Percentiles rank a stretch among this genome's conserved stretches.
Evolutionary conservation across 1,140 invertebrate genomes (phyloP).

Genomic region (Papilio polytes): DNA sequence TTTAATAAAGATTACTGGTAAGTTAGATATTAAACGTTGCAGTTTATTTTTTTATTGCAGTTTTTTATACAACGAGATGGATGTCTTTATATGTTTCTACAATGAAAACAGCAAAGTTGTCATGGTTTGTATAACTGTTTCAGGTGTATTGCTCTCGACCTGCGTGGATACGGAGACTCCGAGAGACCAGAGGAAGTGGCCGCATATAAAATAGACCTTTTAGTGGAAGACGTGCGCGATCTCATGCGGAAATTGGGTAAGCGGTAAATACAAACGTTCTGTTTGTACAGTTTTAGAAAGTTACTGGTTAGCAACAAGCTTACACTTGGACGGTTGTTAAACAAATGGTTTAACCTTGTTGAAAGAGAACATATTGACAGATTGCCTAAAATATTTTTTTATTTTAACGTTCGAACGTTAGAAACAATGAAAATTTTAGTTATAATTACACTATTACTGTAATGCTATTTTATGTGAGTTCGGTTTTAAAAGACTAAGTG

Average conservation of each 20-base stretch:
- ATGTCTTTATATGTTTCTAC: no score
- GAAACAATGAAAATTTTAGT: no score
- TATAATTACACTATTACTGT: no score
- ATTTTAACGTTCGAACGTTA: no score
- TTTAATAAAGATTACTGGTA: slow-evolving; percentile 65
- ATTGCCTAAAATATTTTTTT: no score
- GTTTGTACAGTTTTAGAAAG: slow-evolving; percentile 27
- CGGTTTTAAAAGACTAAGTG: no score
- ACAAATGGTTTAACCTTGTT: neutral
- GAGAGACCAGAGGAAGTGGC: slow-evolving; percentile 85
- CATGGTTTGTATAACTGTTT: slow-evolving; percentile 47
- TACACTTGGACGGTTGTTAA: neutral
- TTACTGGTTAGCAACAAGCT: slow-evolving; percentile 16
- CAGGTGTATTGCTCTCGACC: slow-evolving; percentile 88
- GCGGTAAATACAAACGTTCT: slow-evolving; percentile 24
- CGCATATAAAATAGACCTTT: slow-evolving; percentile 83
- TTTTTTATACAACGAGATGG: slow-evolving; percentile 42
- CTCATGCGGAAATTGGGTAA: slow-evolving; percentile 85
- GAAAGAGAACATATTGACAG: neutral
- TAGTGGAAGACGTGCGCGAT: slow-evolving; percentile 86
- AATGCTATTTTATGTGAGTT: no score
- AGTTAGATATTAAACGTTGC: slow-evolving; percentile 58
- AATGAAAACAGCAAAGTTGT: no score
- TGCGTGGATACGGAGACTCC: slow-evolving; percentile 88
- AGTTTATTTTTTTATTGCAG: no score